phyloP scores from a whole-genome alignment of 1,140 invertebrate genomes.

The Olivierus martensii region DNA sequence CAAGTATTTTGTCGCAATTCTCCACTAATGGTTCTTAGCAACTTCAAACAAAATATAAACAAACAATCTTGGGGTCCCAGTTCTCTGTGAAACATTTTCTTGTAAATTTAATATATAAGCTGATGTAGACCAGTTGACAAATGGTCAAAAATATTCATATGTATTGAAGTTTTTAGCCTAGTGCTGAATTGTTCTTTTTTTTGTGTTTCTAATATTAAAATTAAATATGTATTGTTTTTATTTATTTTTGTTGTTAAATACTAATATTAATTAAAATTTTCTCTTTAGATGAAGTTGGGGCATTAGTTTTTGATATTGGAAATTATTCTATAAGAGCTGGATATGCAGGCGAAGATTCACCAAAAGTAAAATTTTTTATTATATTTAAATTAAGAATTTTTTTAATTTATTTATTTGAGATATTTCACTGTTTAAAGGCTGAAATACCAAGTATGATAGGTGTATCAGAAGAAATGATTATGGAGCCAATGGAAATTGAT shows the following conservation, averaged over 20 bases:
- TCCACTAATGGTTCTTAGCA: too few relatives aligned
- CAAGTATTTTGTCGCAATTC: too few relatives aligned
- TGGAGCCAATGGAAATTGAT: slow-evolving; percentile 42
- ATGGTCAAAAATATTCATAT: too few relatives aligned
- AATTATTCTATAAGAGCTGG: slow-evolving; percentile 74
- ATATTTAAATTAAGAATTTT: background rate
- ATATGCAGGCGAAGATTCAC: slow-evolving; percentile 82
- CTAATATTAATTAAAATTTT: background rate
- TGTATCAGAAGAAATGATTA: slow-evolving; percentile 45
- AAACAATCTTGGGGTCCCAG: too few relatives aligned
- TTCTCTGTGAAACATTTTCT: too few relatives aligned
- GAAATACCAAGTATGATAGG: slow-evolving; percentile 77
- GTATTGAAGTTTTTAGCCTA: background rate
- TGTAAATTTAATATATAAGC: too few relatives aligned
- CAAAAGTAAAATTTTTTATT: slow-evolving; percentile 37
- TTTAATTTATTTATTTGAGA: background rate
- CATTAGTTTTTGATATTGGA: slow-evolving; percentile 90
- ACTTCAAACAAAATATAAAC: too few relatives aligned
- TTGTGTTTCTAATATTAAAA: background rate
- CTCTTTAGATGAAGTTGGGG: slow-evolving; percentile 81
- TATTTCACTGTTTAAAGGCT: slow-evolving; percentile 32
- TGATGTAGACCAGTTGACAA: too few relatives aligned
- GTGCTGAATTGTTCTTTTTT: background rate
- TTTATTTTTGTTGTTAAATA: background rate
- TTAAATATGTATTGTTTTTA: background rate